Percentiles rank a stretch among this genome's conserved stretches.
These are phyloP conservation scores for Amphipyra berbera DNA, from an alignment of 2,888 invertebrate species.

Conservation along the genomic window DNA sequence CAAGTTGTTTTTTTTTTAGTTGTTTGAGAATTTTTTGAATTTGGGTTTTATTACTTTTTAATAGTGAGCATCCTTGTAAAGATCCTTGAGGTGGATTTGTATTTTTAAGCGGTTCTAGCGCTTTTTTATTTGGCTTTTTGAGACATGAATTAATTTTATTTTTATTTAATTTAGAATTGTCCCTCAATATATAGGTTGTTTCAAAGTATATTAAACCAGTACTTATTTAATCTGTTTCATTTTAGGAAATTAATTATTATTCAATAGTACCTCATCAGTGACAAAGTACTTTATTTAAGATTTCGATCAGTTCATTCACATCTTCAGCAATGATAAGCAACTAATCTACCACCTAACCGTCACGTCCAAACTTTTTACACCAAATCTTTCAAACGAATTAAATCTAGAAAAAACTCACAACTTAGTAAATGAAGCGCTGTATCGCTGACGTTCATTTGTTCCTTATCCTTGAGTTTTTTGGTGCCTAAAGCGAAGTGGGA, in stretches of 20 bases:
- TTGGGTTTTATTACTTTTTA: conserved; percentile 77
- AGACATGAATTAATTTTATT: not conserved
- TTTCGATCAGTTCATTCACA: not conserved
- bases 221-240: too few species aligned
- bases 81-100: conserved; percentile 11
- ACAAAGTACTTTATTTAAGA: not conserved
- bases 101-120: conserved; percentile 36
- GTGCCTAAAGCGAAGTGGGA: conserved; percentile 72
- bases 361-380: conserved; percentile 45
- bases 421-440: conserved; percentile 59
- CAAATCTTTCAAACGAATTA: conserved; percentile 47
- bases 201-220: too few species aligned
- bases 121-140: conserved; percentile 7
- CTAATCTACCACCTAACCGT: conserved; percentile 27
- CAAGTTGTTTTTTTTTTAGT: conserved; percentile 25
- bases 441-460: conserved; percentile 58
- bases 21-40: conserved; percentile 59
- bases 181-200: too few species aligned
- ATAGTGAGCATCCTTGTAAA: conserved; percentile 65
- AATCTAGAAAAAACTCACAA: conserved; percentile 35
- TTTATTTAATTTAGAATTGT: too few species aligned
- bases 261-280: too few species aligned
- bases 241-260: too few species aligned
- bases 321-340: conserved; percentile 16
- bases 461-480: conserved; percentile 71